Base-by-base conservation (phyloP, 2,888 invertebrate species). In the Drosophila ezoana region DNA sequence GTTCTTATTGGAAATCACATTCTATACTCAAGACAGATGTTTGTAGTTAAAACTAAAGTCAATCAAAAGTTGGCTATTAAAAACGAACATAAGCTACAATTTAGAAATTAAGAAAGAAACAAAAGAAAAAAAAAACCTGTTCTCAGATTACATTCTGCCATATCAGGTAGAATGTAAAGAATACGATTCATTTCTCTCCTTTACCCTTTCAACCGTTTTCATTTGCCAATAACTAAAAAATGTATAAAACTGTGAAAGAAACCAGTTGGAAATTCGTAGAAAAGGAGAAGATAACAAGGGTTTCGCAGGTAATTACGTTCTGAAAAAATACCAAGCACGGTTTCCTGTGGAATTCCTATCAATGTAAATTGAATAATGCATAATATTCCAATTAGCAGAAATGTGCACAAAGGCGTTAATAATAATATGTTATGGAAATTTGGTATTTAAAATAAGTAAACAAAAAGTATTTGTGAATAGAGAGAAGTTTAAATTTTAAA, bases 181-280 rank as follows among this genome's bases (percentile, higher is more conserved):
- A 75, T 61, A 51, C 40, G 60, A 43, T 57, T 75, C 4, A 35
- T 53, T 60, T 54, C 52, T 62, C 62, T 65, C n/a, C 52, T 44
- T 61, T 58, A 40, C 28, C 56, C 49, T 56, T 71, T 70, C 35
- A 51, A 43, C 32, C 13, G 37, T 43, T 61, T 63, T 66, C 62
- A 52, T 56, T 66, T 37, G 16, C 35, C 67, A 66, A 68, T 61
- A 51, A 59, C 51, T 33, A 41, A 47, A 35, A n/a, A n/a, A n/a
- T n/a, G n/a, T 48, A 48, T 33, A 60, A 54, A 18, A 38, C 23
- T 40, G 16, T 58, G 13, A 37, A 18, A 28, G 35, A 69, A 82
- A 79, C 83, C 43, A 72, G 76, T 76, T 79, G 53, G 16, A 23
- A 66, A 45, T 66, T 72, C 40, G 18, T 14, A 48, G 66, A 69